A percentile compares a stretch with the other conserved stretches of the same genome.
Conservation (phyloP, 2,888 invertebrate genomes). For the Geophilus truncorum region DNA sequence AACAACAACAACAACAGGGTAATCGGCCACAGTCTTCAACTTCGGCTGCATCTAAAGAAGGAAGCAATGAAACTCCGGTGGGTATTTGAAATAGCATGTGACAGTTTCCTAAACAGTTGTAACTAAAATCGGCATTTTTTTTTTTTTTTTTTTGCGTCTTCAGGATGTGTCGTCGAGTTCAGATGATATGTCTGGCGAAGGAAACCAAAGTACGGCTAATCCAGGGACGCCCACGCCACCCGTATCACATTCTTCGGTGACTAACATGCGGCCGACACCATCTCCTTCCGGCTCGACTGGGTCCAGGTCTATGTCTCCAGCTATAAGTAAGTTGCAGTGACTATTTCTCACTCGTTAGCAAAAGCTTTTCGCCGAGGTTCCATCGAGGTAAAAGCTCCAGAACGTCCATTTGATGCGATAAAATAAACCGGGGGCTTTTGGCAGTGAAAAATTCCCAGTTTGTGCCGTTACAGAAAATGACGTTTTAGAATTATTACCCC, state of each 20-base stretch:
- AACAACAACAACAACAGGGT: neutral
- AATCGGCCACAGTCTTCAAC: neutral
- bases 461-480: too few relatives aligned
- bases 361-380: too few relatives aligned
- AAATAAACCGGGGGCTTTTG: too few relatives aligned
- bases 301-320: slow-evolving; percentile 96
- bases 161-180: slow-evolving; percentile 27
- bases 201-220: slow-evolving; percentile 33
- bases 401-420: too few relatives aligned
- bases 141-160: neutral
- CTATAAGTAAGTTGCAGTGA: slow-evolving; percentile 87
- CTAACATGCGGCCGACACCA: slow-evolving; percentile 44
- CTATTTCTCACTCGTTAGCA: too few relatives aligned
- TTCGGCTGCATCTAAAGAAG: neutral
- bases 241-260: slow-evolving; percentile 41
- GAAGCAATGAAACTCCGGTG: neutral
- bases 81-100: neutral
- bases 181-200: slow-evolving; percentile 33
- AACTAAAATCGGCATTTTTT: too few relatives aligned
- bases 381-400: too few relatives aligned
- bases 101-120: too few relatives aligned
- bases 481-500: too few relatives aligned
- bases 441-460: neutral
- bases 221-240: slow-evolving; percentile 22
- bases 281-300: slow-evolving; percentile 47